Conservation (phyloP, 2,113 vertebrate genomes). For the Anthoscopus minutus region DNA sequence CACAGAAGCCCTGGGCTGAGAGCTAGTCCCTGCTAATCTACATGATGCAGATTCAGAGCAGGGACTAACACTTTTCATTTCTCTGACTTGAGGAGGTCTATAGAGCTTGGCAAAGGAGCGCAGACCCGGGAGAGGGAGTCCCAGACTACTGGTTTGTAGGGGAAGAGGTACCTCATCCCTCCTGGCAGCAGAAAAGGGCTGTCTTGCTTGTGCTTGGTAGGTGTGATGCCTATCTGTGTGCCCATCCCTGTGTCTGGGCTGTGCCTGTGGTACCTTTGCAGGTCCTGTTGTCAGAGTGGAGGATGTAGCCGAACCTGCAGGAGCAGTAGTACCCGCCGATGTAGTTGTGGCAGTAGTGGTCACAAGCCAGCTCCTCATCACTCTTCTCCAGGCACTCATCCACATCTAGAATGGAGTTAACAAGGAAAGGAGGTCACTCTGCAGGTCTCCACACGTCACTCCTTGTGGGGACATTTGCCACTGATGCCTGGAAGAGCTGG, state of each 20-base stretch:
- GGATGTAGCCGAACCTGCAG: constrained; percentile 91
- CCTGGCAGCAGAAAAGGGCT: not conserved
- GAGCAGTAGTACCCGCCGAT: constrained; percentile 95
- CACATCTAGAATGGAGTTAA: constrained; percentile 73
- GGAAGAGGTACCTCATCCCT: not conserved
- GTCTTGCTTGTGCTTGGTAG: not conserved
- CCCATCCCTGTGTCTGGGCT: not conserved
- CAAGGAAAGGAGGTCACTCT: not conserved
- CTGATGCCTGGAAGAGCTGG: too few species aligned
- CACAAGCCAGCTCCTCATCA: constrained; percentile 82
- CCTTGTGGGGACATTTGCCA: rapidly evolving
- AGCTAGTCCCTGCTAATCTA: not conserved
- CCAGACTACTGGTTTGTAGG: not conserved
- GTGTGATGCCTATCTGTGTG: not conserved
- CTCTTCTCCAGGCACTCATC: constrained; percentile 85
- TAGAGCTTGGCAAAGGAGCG: not conserved
- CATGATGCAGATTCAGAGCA: not conserved
- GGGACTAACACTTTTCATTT: not conserved
- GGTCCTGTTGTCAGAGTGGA: constrained; percentile 92
- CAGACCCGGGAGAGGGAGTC: not conserved
- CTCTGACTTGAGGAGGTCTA: not conserved
- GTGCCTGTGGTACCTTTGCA: constrained; percentile 80
- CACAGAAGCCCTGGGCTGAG: not conserved
- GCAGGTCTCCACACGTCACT: rapidly evolving
- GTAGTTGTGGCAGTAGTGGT: constrained; percentile 95